Conservation (phyloP, 2,113 vertebrate genomes). For the Cryptomyrus ogoouensis region DNA sequence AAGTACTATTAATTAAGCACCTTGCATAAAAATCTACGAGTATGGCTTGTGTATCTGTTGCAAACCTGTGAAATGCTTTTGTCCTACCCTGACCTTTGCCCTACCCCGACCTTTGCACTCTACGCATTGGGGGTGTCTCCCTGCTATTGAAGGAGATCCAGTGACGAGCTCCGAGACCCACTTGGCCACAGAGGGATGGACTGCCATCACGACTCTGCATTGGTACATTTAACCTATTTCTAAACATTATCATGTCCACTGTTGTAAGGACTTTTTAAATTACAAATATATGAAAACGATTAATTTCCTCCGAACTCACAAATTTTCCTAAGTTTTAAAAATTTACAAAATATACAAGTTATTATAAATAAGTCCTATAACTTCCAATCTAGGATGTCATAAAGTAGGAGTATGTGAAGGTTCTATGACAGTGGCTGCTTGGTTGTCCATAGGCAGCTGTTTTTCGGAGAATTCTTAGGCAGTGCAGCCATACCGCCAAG, state of each 20-base stretch:
- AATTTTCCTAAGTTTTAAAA: neutral
- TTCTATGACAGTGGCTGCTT: neutral
- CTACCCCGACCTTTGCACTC: neutral
- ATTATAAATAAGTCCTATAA: neutral
- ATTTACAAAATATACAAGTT: neutral
- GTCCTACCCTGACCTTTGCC: neutral
- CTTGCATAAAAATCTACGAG: neutral
- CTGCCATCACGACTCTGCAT: neutral
- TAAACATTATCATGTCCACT: neutral
- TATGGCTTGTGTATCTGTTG: neutral
- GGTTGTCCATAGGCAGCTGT: neutral
- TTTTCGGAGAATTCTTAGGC: neutral
- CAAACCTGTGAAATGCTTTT: neutral
- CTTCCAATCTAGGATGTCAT: neutral
- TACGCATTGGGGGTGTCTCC: neutral
- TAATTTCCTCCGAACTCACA: neutral
- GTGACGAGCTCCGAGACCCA: neutral
- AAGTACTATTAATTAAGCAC: neutral
- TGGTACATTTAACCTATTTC: neutral
- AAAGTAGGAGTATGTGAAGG: neutral
- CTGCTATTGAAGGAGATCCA: neutral
- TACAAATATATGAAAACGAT: neutral
- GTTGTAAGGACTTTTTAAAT: neutral
- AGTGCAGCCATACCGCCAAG: neutral
- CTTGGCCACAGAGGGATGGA: neutral